These are phyloP conservation scores for Notolabrus celidotus DNA, from an alignment of 2,797 vertebrate species.

Conservation along the genomic window DNA sequence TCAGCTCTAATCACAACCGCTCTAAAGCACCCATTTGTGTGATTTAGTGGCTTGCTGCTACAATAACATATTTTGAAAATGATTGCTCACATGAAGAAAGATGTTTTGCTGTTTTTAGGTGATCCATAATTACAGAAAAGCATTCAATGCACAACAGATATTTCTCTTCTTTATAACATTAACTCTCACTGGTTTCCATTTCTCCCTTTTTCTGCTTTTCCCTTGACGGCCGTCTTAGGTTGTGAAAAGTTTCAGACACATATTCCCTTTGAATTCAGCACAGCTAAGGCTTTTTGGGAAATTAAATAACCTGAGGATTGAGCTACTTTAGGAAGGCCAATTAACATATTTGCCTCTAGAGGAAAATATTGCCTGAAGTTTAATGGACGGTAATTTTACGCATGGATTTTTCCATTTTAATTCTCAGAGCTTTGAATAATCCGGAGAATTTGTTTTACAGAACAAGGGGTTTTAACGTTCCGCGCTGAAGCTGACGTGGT, in stretches of 20 bases:
- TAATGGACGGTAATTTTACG: slow-evolving; percentile 85
- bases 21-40: slow-evolving; percentile 17
- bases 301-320: slow-evolving; percentile 86
- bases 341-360: slow-evolving; percentile 86
- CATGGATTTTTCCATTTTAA: slow-evolving; percentile 81
- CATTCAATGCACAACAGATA: background rate
- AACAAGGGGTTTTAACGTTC: slow-evolving; percentile 72
- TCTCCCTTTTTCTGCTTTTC: slow-evolving; percentile 53
- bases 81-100: slow-evolving; percentile 12
- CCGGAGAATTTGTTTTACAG: slow-evolving; percentile 81
- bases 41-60: slow-evolving; percentile 25
- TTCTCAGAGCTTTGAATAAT: slow-evolving; percentile 81
- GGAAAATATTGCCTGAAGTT: slow-evolving; percentile 82
- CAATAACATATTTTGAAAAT: slow-evolving; percentile 26
- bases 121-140: slow-evolving; percentile 10
- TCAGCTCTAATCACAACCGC: slow-evolving; percentile 34
- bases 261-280: slow-evolving; percentile 72
- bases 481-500: slow-evolving; percentile 53
- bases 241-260: slow-evolving; percentile 58
- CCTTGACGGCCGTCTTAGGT: slow-evolving; percentile 53
- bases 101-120: slow-evolving; percentile 20
- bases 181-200: slow-evolving; percentile 39
- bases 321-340: slow-evolving; percentile 84
- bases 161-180: slow-evolving; percentile 29
- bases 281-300: slow-evolving; percentile 82